Evolutionary conservation across 2,797 vertebrate species (phyloP), one percentile per base, ranked within the genome.

Genomic region (Masticophis lateralis): DNA sequence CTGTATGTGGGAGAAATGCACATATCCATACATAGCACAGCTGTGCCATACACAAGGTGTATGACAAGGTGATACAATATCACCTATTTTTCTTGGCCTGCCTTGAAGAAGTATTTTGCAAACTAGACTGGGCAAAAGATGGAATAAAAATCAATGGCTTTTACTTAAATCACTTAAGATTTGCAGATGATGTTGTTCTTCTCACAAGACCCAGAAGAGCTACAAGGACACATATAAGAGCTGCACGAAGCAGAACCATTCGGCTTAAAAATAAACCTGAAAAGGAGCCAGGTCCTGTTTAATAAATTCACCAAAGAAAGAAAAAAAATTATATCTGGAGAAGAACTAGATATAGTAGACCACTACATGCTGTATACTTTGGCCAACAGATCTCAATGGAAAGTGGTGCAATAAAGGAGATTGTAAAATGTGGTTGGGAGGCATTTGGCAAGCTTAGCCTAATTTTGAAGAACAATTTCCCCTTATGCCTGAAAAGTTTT

Each of bases 1-100:
- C 12, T 43, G 2, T 87, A 9, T 11, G 7, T 8, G 53, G 18
- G 37, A 51, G 14, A 66, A 43, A 69, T 10, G 10, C 8, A 2
- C 1, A 3, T 10, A 6, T 16, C 22, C 7, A 2, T n/a, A 51
- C 22, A 25, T 25, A 1, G 5, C 53, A 12, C 16, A 5, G 3
- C 28, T 18, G 18, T 18, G 37, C 37, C 6, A 18, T n/a, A 18
- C 8, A 63, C 27, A 27, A 63, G 60, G 25, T 11, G 3, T 32
- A 32, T 7, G n/a, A 69, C 6, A 7, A 18, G 14, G n/a, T 32
- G n/a, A 37, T 74, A 20, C 66, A 69, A 32, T 37, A 20, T 37
- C n/a, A 0, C 1, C 66, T 18, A 37, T 18, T 16, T 74, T 20
- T 74, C 66, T 32, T n/a, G 16, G 66, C 14, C 66, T 74, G n/a